Conservation (phyloP, 1,140 invertebrate species). For the Formica selysi region DNA sequence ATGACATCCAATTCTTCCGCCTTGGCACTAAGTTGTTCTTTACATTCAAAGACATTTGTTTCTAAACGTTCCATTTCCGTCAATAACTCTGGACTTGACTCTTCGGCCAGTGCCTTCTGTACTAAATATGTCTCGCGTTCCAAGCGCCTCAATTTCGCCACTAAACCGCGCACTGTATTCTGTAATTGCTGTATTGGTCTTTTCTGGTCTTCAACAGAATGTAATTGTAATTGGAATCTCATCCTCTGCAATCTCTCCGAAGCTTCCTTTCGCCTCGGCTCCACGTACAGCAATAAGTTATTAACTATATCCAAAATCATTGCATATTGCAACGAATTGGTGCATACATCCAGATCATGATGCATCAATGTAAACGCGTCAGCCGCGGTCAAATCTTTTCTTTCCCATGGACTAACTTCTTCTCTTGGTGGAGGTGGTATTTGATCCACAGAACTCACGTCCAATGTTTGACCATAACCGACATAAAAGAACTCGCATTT, state of each 20-base stretch:
- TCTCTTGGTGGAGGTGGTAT: conserved; percentile 90
- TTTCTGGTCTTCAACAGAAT: conserved; percentile 95
- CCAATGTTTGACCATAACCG: conserved; percentile 95
- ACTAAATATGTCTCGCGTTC: conserved; percentile 97
- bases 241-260: conserved; percentile 95
- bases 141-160: conserved; percentile 93
- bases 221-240: conserved; percentile 96
- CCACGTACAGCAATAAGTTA: conserved; percentile 98
- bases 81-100: conserved; percentile 87
- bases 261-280: conserved; percentile 97
- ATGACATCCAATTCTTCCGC: conserved; percentile 98
- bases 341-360: conserved; percentile 98
- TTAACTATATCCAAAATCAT: conserved; percentile 99
- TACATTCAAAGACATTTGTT: conserved; percentile 94
- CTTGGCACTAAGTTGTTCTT: conserved; percentile 93
- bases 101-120: conserved; percentile 79
- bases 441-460: conserved; percentile 89
- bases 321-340: conserved; percentile 97
- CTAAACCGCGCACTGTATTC: conserved; percentile 93
- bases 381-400: conserved; percentile 93
- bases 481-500: conserved; percentile 99
- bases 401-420: conserved; percentile 91
- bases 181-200: conserved; percentile 97
- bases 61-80: conserved; percentile 91
- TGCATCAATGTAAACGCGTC: conserved; percentile 99